Conservation (phyloP, 2,888 invertebrate genomes). For the Drosophila rellima region DNA sequence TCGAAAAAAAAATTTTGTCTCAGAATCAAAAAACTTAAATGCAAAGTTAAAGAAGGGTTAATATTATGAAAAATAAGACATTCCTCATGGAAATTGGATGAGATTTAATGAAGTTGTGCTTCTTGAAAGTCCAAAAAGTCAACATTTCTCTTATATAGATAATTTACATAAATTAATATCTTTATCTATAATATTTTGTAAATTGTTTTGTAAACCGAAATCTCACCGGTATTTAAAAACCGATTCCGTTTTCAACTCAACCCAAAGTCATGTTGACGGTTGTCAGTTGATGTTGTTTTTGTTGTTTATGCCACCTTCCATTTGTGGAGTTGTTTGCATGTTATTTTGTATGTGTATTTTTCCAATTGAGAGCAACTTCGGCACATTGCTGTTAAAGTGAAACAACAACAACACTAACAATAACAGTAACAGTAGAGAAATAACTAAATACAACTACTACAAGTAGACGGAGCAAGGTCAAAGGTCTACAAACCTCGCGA, state of each 20-base stretch:
- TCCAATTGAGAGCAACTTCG: conserved; percentile 79
- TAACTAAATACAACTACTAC: conserved; percentile 52
- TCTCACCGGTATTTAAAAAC: no score
- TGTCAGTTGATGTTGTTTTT: conserved; percentile 25
- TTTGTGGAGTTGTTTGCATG: conserved; percentile 29
- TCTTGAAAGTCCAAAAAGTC: no score
- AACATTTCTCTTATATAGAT: no score
- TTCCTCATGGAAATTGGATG: no score
- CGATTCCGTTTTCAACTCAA: conserved; percentile 24
- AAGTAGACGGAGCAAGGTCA: conserved; percentile 71
- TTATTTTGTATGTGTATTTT: conserved; percentile 60
- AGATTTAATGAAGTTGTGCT: no score
- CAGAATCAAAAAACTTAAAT: no score
- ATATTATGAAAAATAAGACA: no score
- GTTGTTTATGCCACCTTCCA: conserved; percentile 29
- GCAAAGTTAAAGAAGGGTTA: no score
- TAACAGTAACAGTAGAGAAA: conserved; percentile 34
- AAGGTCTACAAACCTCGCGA: conserved; percentile 74
- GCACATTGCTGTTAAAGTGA: conserved; percentile 51
- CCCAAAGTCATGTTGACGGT: conserved; percentile 47
- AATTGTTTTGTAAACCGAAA: no score
- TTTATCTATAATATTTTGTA: no score
- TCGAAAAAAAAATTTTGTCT: no score
- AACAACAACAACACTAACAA: conserved; percentile 36
- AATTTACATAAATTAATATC: no score